Base-by-base conservation (phyloP, 2,797 vertebrate genomes). In the Pangasius krempfi region DNA sequence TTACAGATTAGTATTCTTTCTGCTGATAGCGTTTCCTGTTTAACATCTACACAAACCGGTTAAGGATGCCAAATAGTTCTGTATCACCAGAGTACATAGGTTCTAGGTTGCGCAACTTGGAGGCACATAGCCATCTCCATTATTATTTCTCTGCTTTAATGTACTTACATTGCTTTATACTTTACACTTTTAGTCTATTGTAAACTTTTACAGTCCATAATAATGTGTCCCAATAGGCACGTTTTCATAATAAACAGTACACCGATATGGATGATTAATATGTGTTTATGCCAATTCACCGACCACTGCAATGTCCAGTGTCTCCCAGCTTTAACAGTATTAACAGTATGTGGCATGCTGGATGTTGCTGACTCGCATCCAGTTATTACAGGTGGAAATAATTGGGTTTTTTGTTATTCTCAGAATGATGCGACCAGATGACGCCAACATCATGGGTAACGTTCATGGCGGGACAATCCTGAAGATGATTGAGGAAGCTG, bases 401-500 rank as follows among this genome's bases (percentile, higher is more conserved):
- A 78, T 50, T 13, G 25, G 72, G 13, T 88, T 54, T 33, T 0
- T 56, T 86, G 54, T 75, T 54, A 18, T 72, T 70, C 70, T n/a
- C 90, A 99, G 98, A 96, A 96, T 99, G 84, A 99, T 99, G 98
- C 94, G 97, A 14, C 98, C 98, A 0, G 97, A 99, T 20, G 98
- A 99, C 0, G 97, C 98, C 91, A 99, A 99, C 14, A 93, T 99
- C 0, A 97, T 96, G 0, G 98, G 98, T 12, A 98, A 98, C 0
- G 97, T 99, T 68, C 98, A 99, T 0, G 98, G 98, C 0, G 98
- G 98, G 47, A 98, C 95, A 89, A 97, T 99, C 93, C 95, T 99
- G 91, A 98, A 97, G 95, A 99, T 99, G 97, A 99, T 99, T 0
- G 98, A 99, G 93, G 98, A 99, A 91, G 98, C 98, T 0, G 98